phyloP scores from a whole-genome alignment of 2,888 invertebrate genomes.

The Seira musarum region DNA sequence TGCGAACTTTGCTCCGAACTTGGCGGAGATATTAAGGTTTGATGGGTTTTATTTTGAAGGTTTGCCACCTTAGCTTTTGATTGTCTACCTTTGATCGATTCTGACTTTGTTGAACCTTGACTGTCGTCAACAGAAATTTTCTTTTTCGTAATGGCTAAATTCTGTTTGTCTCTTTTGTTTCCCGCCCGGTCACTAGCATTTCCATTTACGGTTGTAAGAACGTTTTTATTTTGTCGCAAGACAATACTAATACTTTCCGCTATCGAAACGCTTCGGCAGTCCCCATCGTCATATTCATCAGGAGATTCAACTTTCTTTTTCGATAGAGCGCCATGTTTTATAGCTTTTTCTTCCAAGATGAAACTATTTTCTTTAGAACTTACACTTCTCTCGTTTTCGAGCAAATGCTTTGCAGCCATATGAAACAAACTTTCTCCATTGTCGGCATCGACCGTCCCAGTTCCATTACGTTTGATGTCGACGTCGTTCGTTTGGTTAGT shows the following conservation, averaged over 20 bases:
- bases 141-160: not conserved
- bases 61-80: not conserved
- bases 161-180: not conserved
- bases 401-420: slow-evolving; percentile 18
- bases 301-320: slow-evolving; percentile 38
- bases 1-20: not conserved
- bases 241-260: slow-evolving; percentile 6
- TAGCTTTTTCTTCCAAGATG: slow-evolving; percentile 27
- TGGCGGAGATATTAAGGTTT: not conserved
- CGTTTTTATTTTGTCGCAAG: not conserved
- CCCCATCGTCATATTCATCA: slow-evolving; percentile 24
- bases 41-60: not conserved
- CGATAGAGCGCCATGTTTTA: slow-evolving; percentile 42
- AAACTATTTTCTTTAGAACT: not conserved
- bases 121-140: not conserved
- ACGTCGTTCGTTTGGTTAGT: not conserved
- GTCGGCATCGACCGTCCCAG: not conserved
- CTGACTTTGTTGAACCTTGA: not conserved
- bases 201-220: not conserved
- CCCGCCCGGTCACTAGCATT: not conserved
- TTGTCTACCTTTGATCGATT: not conserved
- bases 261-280: slow-evolving; percentile 22
- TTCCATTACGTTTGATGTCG: not conserved
- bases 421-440: slow-evolving; percentile 43
- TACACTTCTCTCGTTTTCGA: not conserved